Evolutionary conservation across 2,888 invertebrate genomes (phyloP), one percentile per base, ranked within the genome.

Genomic region (Carpatolechia fugitivella): DNA sequence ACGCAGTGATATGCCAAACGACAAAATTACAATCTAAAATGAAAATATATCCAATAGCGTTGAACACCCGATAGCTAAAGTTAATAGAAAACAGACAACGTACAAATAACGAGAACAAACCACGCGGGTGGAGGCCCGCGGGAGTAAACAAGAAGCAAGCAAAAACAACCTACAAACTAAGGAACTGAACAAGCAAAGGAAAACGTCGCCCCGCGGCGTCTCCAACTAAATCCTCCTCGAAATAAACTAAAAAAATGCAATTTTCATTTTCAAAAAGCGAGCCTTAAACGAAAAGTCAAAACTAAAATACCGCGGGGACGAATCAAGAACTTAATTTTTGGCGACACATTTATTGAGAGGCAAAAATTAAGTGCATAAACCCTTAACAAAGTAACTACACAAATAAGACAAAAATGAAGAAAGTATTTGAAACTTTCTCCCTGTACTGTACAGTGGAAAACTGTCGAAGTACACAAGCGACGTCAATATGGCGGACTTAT

Each of bases 1-100:
- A 75, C 76, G 74, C 77, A 72, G 81, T 85, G 83, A 85, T 85
- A 85, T 85, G 85, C 83, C 78, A 78, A 76, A 80, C 69, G 73
- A 74, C 78, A 77, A 82, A 78, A 82, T 79, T 81, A 82, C 80
- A 69, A 74, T 80, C 79, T 79, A 82, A 80, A 82, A 74, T 65
- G 60, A 71, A 70, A 60, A 57, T 59, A 62, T 61, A 46, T 54
- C 57, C 59, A 60, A 65, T 58, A 64, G 62, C 65, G 54, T 62
- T 56, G 48, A 61, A 68, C 65, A 69, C 62, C 59, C 58, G 60
- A 53, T 52, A 57, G 68, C 70, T 65, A 70, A 65, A 63, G 68
- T 66, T 62, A 66, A 64, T 68, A 69, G 68, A 72, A 78, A 80
- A 81, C 78, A 80, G 75, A 76, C 74, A 81, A 80, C 79, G 56